Evolutionary conservation across 1,140 invertebrate genomes (phyloP), one percentile per base, ranked within the genome.

Genomic region (Ganaspis sp.): DNA sequence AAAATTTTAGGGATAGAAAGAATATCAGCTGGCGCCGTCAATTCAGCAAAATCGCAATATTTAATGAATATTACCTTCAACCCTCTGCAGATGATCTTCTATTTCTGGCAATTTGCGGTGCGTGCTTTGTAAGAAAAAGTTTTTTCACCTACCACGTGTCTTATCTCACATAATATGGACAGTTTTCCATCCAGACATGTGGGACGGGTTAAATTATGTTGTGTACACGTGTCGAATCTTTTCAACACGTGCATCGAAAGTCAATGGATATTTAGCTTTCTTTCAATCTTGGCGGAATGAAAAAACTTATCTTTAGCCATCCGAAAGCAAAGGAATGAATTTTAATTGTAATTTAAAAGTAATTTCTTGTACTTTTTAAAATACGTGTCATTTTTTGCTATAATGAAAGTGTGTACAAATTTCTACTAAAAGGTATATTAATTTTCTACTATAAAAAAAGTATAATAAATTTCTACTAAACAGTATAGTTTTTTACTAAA

Each of bases 101-200:
- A 64, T 64, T 64, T 64, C 58, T 64, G 58, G 45, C 15, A 49
- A 49, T 49, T n/a, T 49, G n/a, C 17, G 8, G 12, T 40, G n/a
- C 26, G 26, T 34, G 23, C 21, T 29, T 64, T 64, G 58, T 11
- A 26, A 17, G 23, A 64, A 64, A 64, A 64, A 64, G 58, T 64
- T 64, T 64, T 34, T 64, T 64, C 26, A 64, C 58, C 58, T 64
- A 64, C 58, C 58, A 64, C 58, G 58, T 64, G 58, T 64, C 58
- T 64, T 64, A 64, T n/a, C 23, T 29, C 26, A 12, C 3, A 64
- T 26, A 64, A 64, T 64, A 64, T 64, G 23, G 58, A 29, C 58
- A 64, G 23, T 34, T 64, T 64, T 64, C 58, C 8, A 64, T 64
- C 58, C 58, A 64, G 58, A 64, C 58, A 64, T 12, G 58, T 64